A percentile compares a stretch with the other conserved stretches of the same genome.
Conservation (phyloP, 1,140 invertebrate species). For the Maconellicoccus hirsutus region DNA sequence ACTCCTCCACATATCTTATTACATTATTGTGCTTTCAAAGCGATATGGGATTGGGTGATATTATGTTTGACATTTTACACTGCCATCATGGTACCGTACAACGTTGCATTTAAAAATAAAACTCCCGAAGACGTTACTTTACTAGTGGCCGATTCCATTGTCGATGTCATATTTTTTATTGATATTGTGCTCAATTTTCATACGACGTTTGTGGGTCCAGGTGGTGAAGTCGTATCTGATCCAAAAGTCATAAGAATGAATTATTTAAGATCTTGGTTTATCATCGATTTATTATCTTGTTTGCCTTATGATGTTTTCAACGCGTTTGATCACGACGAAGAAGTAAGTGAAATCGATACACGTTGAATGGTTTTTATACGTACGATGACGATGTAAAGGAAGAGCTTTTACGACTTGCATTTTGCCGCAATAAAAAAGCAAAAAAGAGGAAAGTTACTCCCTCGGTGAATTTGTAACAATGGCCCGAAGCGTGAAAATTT, state of each 20-base stretch:
- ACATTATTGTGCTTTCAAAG: slow-evolving; percentile 97
- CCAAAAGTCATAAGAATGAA: slow-evolving; percentile 96
- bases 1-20: slow-evolving; percentile 95
- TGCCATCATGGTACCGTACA: slow-evolving; percentile 99
- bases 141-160: slow-evolving; percentile 94
- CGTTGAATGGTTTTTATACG: not conserved
- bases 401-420: not conserved
- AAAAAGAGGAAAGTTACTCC: not conserved
- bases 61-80: slow-evolving; percentile 99
- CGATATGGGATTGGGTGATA: slow-evolving; percentile 99
- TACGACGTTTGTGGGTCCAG: slow-evolving; percentile 97
- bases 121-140: slow-evolving; percentile 96
- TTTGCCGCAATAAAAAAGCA: not conserved
- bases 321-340: slow-evolving; percentile 98
- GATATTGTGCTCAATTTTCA: slow-evolving; percentile 99
- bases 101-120: slow-evolving; percentile 99
- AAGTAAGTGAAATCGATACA: slow-evolving; percentile 51
- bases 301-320: slow-evolving; percentile 99
- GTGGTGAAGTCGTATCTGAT: slow-evolving; percentile 95
- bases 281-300: slow-evolving; percentile 97
- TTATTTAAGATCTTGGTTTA: slow-evolving; percentile 99
- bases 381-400: not conserved
- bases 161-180: slow-evolving; percentile 99
- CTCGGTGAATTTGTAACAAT: not conserved
- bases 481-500: slow-evolving; percentile 2